A percentile compares a stretch with the other conserved stretches of the same genome.
Evolutionary conservation across 1,140 invertebrate genomes (phyloP).

Genomic region (Euwallacea similis): DNA sequence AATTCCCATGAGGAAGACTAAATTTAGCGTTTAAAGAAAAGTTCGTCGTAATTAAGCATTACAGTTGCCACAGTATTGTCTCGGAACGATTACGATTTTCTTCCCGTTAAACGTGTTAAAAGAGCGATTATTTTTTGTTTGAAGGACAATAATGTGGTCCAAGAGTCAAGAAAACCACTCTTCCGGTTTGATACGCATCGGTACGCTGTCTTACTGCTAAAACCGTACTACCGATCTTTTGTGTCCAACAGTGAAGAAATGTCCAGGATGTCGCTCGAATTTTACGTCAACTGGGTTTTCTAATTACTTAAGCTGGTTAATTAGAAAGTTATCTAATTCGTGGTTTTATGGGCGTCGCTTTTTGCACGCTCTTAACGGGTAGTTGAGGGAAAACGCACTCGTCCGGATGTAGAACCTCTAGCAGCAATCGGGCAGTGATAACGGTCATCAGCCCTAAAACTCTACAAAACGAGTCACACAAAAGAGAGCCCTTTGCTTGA

Average conservation of each 20-base stretch:
- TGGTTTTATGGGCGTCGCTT: slow-evolving; percentile 13
- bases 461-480: not conserved
- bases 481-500: slow-evolving; percentile 1
- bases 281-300: slow-evolving; percentile 36
- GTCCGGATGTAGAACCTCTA: not conserved
- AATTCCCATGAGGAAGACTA: not conserved
- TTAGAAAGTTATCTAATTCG: slow-evolving; percentile 33
- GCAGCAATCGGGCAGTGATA: not conserved
- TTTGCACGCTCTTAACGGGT: not conserved
- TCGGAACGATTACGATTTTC: slow-evolving; percentile 20
- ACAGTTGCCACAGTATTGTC: slow-evolving; percentile 9
- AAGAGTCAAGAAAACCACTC: slow-evolving; percentile 39
- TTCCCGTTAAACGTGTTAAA: slow-evolving; percentile 36
- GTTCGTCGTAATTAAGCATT: not conserved
- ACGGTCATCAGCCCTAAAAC: not conserved
- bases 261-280: slow-evolving; percentile 40
- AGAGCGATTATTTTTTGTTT: slow-evolving; percentile 30
- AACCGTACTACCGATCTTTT: slow-evolving; percentile 42
- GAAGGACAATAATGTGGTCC: slow-evolving; percentile 39
- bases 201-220: slow-evolving; percentile 33
- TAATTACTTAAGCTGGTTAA: slow-evolving; percentile 38
- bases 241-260: slow-evolving; percentile 40
- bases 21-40: slow-evolving; percentile 4
- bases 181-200: slow-evolving; percentile 39
- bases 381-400: not conserved